Percentiles rank a stretch among this genome's conserved stretches.
phyloP scores from a whole-genome alignment of 2,888 invertebrate species.

The Ormyrus rosae region DNA sequence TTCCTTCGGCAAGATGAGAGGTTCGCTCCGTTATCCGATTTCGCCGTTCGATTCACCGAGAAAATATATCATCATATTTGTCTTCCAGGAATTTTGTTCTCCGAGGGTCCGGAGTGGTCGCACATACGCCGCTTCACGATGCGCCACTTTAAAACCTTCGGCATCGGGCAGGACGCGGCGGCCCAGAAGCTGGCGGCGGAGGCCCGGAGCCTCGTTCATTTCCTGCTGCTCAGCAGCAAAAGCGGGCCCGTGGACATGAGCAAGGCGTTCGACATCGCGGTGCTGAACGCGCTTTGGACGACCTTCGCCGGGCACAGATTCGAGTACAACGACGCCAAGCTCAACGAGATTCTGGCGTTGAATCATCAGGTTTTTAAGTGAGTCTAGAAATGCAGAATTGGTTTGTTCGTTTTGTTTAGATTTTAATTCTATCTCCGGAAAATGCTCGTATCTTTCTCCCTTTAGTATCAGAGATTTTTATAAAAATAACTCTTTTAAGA shows the following conservation, averaged over 20 bases:
- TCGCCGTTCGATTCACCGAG: not conserved
- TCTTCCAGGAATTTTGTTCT: constrained; percentile 81
- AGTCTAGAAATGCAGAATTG: not conserved
- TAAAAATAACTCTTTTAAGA: too few relatives aligned
- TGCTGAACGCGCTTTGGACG: constrained; percentile 84
- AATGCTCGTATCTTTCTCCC: too few relatives aligned
- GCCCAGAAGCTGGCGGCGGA: constrained; percentile 79
- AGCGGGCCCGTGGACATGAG: constrained; percentile 77
- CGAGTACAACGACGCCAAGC: constrained; percentile 78
- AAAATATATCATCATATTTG: not conserved
- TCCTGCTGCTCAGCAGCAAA: constrained; percentile 70
- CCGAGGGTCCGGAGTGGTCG: constrained; percentile 82
- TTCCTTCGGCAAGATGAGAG: constrained; percentile 82
- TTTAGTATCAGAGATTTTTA: too few relatives aligned
- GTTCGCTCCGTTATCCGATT: constrained; percentile 70
- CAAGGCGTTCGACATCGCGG: constrained; percentile 79
- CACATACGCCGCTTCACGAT: constrained; percentile 83
- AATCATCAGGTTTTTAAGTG: constrained; percentile 81
- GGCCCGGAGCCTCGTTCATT: constrained; percentile 77
- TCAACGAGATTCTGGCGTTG: constrained; percentile 78
- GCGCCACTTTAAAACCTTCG: constrained; percentile 81
- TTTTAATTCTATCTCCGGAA: too few relatives aligned
- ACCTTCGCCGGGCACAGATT: constrained; percentile 83
- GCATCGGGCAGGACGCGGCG: constrained; percentile 81
- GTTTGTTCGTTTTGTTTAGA: too few relatives aligned